Percentiles rank a stretch among this genome's conserved stretches.
Evolutionary conservation across 2,888 invertebrate genomes (phyloP).

Genomic region (Ennomos erosarius): DNA sequence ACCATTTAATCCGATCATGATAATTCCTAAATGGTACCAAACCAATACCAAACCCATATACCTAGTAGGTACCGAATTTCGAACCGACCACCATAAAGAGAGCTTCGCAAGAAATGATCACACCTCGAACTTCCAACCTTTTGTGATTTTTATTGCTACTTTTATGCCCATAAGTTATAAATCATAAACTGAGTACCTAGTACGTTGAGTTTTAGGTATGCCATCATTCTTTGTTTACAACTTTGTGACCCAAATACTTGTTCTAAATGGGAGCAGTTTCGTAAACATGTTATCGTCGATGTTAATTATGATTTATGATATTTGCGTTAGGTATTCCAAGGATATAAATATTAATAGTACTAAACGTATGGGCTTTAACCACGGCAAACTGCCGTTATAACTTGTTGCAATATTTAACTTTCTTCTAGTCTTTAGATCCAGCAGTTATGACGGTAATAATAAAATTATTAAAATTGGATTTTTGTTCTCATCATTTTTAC

Average conservation of each 20-base stretch:
- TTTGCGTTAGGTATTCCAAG: constrained; percentile 30
- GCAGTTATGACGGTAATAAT: too few relatives aligned
- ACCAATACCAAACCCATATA: too few relatives aligned
- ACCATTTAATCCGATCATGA: too few relatives aligned
- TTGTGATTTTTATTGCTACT: too few relatives aligned
- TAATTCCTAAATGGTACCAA: too few relatives aligned
- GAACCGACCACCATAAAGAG: too few relatives aligned
- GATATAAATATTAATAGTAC: constrained; percentile 35
- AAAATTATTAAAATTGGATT: too few relatives aligned
- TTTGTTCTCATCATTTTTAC: too few relatives aligned
- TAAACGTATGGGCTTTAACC: constrained; percentile 21
- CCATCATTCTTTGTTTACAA: constrained; percentile 33
- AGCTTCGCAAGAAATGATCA: too few relatives aligned
- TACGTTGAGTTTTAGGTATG: constrained; percentile 17
- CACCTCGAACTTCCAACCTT: too few relatives aligned
- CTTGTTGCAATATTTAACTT: constrained; percentile 21
- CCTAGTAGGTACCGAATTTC: too few relatives aligned
- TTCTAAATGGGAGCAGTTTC: constrained; percentile 37
- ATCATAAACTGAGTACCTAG: background rate
- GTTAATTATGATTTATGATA: constrained; percentile 43
- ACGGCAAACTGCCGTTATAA: constrained; percentile 21
- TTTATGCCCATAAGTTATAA: too few relatives aligned
- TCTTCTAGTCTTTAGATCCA: background rate
- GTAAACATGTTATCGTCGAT: constrained; percentile 37
- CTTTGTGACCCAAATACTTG: constrained; percentile 34